Percentiles rank a stretch among this genome's conserved stretches.
These are phyloP conservation scores for Pimpla rufipes DNA, from an alignment of 2,888 invertebrate species.

Conservation along the genomic window DNA sequence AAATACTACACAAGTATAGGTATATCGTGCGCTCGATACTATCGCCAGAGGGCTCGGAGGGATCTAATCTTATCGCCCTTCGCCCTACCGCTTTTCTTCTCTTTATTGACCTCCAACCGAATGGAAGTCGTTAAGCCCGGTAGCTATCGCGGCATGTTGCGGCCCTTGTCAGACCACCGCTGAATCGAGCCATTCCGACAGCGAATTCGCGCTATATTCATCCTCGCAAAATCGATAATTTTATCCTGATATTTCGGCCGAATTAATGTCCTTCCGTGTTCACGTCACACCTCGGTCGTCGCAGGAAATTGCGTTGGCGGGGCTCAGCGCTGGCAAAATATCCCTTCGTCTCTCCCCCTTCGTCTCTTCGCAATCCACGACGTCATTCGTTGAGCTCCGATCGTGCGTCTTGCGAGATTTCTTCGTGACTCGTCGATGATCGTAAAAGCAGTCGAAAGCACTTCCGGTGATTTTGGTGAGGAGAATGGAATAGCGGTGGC, in stretches of 20 bases:
- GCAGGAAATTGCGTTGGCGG: constrained; percentile 6
- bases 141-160: not conserved
- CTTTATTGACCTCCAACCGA: constrained; percentile 2
- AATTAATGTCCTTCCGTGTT: constrained; percentile 4
- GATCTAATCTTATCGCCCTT: constrained; percentile 22
- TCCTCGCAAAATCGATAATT: constrained; percentile 7
- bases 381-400: not conserved
- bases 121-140: constrained; percentile 11
- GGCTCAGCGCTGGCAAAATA: not conserved
- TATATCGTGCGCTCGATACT: not conserved
- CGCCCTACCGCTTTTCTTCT: not conserved
- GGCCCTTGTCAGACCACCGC: not conserved
- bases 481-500: not conserved
- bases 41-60: not conserved
- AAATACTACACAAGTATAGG: not conserved
- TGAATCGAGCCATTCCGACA: constrained; percentile 13
- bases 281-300: not conserved
- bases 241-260: not conserved
- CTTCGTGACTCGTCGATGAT: not conserved
- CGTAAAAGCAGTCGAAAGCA: not conserved
- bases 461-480: not conserved
- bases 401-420: not conserved
- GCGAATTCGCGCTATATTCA: not conserved
- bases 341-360: not conserved
- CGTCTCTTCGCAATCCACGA: not conserved